A percentile compares a stretch with the other conserved stretches of the same genome.
Conservation (phyloP, 2,888 invertebrate species). For the Acholoe squamosa region DNA sequence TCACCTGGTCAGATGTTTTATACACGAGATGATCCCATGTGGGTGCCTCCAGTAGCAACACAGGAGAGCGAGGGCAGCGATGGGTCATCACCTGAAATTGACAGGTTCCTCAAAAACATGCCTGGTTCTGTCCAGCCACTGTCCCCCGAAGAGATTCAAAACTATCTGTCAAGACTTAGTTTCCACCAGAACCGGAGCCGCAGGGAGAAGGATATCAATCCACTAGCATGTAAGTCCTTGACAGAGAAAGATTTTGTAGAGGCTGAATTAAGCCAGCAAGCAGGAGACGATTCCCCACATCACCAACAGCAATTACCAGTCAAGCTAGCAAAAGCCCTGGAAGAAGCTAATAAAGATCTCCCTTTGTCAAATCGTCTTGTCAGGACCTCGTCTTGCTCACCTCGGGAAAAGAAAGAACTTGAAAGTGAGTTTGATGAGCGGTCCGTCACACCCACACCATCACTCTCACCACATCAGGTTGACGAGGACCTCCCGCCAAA, state of each 20-base stretch:
- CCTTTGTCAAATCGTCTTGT: not conserved
- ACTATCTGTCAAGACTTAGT: slow-evolving; percentile 75
- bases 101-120: slow-evolving; percentile 68
- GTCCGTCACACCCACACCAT: slow-evolving; percentile 33
- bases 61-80: slow-evolving; percentile 58
- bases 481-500: not conserved
- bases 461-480: not conserved
- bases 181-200: slow-evolving; percentile 46
- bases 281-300: not conserved
- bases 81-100: slow-evolving; percentile 70
- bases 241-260: slow-evolving; percentile 40
- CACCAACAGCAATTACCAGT: not conserved
- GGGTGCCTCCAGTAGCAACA: not conserved
- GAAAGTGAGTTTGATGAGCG: not conserved
- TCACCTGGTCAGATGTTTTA: slow-evolving; percentile 62
- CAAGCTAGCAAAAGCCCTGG: slow-evolving; percentile 12
- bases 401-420: not conserved
- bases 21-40: slow-evolving; percentile 12
- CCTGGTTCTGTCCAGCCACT: slow-evolving; percentile 70
- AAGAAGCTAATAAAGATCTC: slow-evolving; percentile 36
- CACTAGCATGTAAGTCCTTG: slow-evolving; percentile 1
- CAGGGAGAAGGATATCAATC: slow-evolving; percentile 54
- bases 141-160: slow-evolving; percentile 76
- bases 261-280: not conserved
- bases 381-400: not conserved